A percentile compares a stretch with the other conserved stretches of the same genome.
Conservation (phyloP, 92 coral and sea anemone species). For the Porites divaricata region DNA sequence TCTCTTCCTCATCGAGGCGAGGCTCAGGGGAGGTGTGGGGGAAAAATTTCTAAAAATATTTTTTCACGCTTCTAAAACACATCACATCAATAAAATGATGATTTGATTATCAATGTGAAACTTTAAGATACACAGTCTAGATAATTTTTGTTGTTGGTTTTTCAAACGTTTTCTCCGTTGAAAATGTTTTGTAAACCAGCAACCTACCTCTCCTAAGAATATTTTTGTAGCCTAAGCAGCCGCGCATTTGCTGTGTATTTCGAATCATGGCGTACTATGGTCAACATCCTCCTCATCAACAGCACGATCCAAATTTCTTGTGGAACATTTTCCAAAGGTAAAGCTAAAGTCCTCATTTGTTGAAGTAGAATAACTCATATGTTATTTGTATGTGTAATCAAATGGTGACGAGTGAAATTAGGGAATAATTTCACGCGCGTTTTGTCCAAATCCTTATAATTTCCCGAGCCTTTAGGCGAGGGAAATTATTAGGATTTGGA, state of each 20-base stretch:
- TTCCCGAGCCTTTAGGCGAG: too few species aligned
- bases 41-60: background rate
- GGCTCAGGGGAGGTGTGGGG: background rate
- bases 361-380: background rate
- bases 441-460: too few species aligned
- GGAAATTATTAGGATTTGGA: too few species aligned
- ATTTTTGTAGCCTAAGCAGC: constrained; percentile 7
- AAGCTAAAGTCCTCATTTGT: background rate
- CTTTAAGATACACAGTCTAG: background rate
- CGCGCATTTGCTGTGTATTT: background rate
- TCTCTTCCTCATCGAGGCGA: background rate
- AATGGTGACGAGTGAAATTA: too few species aligned
- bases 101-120: background rate
- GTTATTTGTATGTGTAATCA: too few species aligned
- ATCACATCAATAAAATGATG: background rate
- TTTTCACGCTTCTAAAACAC: background rate
- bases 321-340: constrained; percentile 94
- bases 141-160: background rate
- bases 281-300: constrained; percentile 52
- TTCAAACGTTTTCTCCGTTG: too few species aligned
- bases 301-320: constrained; percentile 72
- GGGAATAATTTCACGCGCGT: too few species aligned
- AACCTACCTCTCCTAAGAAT: constrained; percentile 22
- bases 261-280: constrained; percentile 83
- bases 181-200: too few species aligned